Conservation (phyloP, 2,797 vertebrate species). For the Eleutherodactylus coqui region DNA sequence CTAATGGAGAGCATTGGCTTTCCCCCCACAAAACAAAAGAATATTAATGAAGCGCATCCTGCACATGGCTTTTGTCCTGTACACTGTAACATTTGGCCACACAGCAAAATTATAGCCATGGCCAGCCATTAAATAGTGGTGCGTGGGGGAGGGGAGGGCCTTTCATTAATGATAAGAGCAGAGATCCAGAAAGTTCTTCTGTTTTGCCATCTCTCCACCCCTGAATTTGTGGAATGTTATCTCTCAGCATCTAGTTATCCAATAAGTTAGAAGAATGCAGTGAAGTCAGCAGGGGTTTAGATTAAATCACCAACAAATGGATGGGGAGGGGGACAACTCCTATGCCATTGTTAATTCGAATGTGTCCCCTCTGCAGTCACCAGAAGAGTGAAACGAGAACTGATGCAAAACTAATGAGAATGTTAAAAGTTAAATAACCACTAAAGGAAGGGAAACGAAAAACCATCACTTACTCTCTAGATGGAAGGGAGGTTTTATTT, state of each 20-base stretch:
- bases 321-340: slow-evolving; percentile 67
- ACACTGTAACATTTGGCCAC: slow-evolving; percentile 35
- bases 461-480: no score
- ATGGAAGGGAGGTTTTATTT: no score
- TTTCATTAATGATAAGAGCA: slow-evolving; percentile 58
- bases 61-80: slow-evolving; percentile 17
- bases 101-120: slow-evolving; percentile 31
- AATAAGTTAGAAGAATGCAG: slow-evolving; percentile 83
- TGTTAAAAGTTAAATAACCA: no score
- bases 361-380: no score
- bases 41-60: not conserved
- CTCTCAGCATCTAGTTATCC: slow-evolving; percentile 81
- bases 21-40: not conserved
- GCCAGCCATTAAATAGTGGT: slow-evolving; percentile 17
- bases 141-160: not conserved
- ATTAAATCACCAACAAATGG: slow-evolving; percentile 79
- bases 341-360: slow-evolving; percentile 70
- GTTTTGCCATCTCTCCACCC: slow-evolving; percentile 66
- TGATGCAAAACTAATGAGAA: no score
- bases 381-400: no score
- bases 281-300: slow-evolving; percentile 79
- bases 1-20: not conserved
- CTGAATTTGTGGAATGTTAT: slow-evolving; percentile 83
- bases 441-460: no score
- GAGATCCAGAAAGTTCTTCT: slow-evolving; percentile 58